Conservation (phyloP, 1,140 invertebrate genomes). For the Drosophila repletoides region DNA sequence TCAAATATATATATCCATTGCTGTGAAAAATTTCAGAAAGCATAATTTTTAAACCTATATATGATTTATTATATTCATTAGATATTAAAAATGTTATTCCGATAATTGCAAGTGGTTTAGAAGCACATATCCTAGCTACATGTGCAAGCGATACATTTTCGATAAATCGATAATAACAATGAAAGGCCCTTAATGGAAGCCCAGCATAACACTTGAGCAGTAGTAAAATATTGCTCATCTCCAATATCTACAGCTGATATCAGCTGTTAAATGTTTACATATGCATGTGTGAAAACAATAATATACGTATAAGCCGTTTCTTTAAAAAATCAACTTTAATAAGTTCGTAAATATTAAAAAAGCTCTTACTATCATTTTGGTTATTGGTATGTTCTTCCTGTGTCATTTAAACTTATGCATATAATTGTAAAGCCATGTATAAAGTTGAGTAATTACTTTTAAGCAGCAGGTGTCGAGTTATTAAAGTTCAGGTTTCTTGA, state of each 20-base stretch:
- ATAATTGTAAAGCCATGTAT: background rate
- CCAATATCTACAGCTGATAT: conserved; percentile 19
- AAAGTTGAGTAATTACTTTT: background rate
- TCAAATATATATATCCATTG: too few species aligned
- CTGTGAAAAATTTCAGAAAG: too few species aligned
- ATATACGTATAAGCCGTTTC: background rate
- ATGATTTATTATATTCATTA: too few species aligned
- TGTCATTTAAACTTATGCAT: background rate
- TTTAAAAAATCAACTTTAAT: conserved; percentile 5
- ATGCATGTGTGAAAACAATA: conserved; percentile 11
- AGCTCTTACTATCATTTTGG: background rate
- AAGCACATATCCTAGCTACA: too few species aligned
- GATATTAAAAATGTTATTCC: too few species aligned
- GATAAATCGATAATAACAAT: too few species aligned
- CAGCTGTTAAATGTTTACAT: conserved; percentile 35
- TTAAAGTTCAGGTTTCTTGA: background rate
- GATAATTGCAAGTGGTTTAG: too few species aligned
- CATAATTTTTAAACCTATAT: too few species aligned
- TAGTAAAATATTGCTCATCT: conserved; percentile 7
- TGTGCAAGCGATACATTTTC: too few species aligned
- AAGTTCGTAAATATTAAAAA: background rate
- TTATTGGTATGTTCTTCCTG: conserved; percentile 6
- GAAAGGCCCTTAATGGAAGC: too few species aligned
- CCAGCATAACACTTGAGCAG: too few species aligned
- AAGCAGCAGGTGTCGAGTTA: conserved; percentile 26